Evolutionary conservation across 2,113 vertebrate species (phyloP).

Genomic region (Sinocyclocheilus maitianheensis): DNA sequence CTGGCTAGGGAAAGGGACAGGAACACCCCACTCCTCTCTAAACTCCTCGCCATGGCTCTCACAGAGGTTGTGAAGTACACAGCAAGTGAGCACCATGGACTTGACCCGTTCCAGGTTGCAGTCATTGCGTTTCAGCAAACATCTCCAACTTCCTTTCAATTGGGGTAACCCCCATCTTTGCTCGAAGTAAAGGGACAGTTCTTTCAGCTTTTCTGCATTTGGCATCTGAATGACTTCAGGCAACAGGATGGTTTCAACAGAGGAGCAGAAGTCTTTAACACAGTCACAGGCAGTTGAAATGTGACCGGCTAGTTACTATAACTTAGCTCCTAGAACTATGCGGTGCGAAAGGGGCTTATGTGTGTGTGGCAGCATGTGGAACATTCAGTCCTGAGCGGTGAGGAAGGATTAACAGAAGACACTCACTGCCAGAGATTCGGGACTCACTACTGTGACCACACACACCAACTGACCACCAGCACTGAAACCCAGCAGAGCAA

Average conservation of each 20-base stretch:
- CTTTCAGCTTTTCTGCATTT: no score
- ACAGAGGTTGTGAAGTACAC: conserved; percentile 20
- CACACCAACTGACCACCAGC: conserved; percentile 22
- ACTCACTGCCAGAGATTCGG: conserved; percentile 44
- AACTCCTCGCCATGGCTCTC: conserved; percentile 3
- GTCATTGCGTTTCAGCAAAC: not conserved
- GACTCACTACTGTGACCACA: conserved; percentile 41
- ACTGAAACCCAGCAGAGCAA: conserved; percentile 26
- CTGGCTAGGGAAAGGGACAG: not conserved
- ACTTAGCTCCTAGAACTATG: no score
- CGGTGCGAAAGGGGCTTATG: not conserved
- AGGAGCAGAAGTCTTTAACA: no score
- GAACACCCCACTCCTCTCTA: not conserved
- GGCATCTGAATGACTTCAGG: no score
- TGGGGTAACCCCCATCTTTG: no score
- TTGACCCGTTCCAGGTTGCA: conserved; percentile 4
- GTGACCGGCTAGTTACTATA: no score
- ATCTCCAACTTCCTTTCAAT: not conserved
- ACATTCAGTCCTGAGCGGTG: conserved; percentile 42
- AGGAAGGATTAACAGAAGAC: conserved; percentile 48
- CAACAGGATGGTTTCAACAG: no score
- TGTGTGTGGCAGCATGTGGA: conserved; percentile 43
- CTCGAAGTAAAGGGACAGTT: no score
- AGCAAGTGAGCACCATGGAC: not conserved
- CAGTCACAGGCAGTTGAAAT: no score